phyloP scores from a whole-genome alignment of 2,797 vertebrate species.

The Cichlasoma orientale region DNA sequence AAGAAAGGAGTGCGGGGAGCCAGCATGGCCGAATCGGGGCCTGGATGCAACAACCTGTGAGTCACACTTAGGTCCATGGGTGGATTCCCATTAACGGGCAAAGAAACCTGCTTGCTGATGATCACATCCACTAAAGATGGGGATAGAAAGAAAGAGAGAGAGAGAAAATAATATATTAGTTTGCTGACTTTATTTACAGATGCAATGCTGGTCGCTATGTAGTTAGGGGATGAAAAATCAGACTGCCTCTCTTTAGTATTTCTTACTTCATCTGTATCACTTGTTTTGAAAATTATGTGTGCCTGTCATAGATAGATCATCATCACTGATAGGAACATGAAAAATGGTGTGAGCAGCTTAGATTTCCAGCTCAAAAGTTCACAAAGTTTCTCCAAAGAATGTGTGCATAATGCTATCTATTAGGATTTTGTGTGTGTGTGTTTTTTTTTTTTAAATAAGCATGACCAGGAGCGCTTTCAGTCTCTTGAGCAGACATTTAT shows the following conservation, averaged over 20 bases:
- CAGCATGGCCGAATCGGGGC: slow-evolving; percentile 83
- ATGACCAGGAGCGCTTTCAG: slow-evolving; percentile 19
- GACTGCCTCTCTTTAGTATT: background rate
- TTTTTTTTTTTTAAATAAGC: slow-evolving; percentile 42
- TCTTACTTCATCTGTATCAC: background rate
- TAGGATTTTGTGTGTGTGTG: slow-evolving; percentile 5
- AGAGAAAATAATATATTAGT: background rate
- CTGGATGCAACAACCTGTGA: slow-evolving; percentile 82
- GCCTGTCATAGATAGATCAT: background rate
- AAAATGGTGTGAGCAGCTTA: background rate
- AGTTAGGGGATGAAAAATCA: background rate
- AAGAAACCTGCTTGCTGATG: slow-evolving; percentile 23
- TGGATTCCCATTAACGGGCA: slow-evolving; percentile 70
- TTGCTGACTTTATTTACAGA: background rate
- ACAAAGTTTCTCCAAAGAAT: background rate
- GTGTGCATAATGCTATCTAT: background rate
- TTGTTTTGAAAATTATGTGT: background rate
- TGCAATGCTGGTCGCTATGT: background rate
- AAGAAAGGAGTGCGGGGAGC: slow-evolving; percentile 66
- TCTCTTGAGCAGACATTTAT: slow-evolving; percentile 24
- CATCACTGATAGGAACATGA: background rate
- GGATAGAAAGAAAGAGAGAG: background rate
- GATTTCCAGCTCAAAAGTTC: background rate
- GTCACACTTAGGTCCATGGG: slow-evolving; percentile 91
- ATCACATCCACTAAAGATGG: slow-evolving; percentile 65